Evolutionary conservation across 35 echinoderm and acorn worm genomes (phyloP).

Genomic region (Chiridota heheva): DNA sequence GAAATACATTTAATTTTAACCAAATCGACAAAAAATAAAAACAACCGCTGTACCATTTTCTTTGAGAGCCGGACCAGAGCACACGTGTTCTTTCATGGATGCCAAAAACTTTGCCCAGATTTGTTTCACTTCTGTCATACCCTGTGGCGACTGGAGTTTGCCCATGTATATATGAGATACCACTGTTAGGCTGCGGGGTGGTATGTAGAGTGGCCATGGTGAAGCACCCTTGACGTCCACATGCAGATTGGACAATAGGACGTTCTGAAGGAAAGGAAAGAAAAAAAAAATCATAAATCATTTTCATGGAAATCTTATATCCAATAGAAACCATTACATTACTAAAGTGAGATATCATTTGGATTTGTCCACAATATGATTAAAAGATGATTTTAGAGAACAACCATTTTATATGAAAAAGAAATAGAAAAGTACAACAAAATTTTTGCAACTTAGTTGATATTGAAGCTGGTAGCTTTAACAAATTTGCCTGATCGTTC

Average conservation of each 20-base stretch:
- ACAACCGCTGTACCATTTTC: constrained; percentile 28
- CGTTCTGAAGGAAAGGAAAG: background rate
- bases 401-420: no score
- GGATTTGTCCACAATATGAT: no score
- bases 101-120: constrained; percentile 79
- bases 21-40: no score
- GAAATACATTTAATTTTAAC: no score
- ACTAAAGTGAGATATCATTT: no score
- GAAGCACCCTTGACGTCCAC: constrained; percentile 54
- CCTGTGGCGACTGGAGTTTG: constrained; percentile 25
- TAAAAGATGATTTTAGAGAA: no score
- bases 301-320: background rate
- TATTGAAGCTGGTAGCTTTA: no score
- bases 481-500: no score
- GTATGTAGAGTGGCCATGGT: constrained; percentile 79
- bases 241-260: constrained; percentile 38
- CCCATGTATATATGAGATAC: constrained; percentile 79
- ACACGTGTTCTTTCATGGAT: constrained; percentile 58
- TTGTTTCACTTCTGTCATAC: constrained; percentile 40
- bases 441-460: no score
- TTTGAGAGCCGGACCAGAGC: constrained; percentile 39
- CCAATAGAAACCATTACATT: no score
- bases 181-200: constrained; percentile 74
- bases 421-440: no score
- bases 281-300: background rate